phyloP scores from a whole-genome alignment of 2,797 vertebrate species.

The Poeciliopsis turneri region DNA sequence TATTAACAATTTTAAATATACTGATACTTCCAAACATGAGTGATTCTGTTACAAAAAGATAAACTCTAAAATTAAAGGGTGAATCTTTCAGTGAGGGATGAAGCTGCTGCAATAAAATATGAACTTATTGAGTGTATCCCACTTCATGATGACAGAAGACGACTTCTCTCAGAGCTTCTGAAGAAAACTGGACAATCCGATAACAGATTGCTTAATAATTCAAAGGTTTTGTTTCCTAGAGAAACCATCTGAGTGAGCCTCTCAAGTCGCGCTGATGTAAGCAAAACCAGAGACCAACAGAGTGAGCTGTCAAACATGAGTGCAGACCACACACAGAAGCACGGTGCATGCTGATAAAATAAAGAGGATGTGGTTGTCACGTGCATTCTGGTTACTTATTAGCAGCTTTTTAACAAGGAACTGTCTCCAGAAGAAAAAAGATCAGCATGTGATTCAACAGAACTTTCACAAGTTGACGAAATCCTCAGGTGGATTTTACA shows the following conservation, averaged over 20 bases:
- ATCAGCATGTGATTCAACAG: background rate
- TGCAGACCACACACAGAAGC: slow-evolving; percentile 14
- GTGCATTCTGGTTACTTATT: background rate
- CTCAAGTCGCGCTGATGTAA: slow-evolving; percentile 44
- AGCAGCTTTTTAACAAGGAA: background rate
- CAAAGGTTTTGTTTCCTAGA: slow-evolving; percentile 30
- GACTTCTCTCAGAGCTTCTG: background rate
- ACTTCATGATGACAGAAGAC: background rate
- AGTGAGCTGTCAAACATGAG: slow-evolving; percentile 14
- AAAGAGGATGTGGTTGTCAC: slow-evolving; percentile 23
- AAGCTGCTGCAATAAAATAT: background rate
- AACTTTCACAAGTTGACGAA: background rate
- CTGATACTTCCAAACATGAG: no score
- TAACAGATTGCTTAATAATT: slow-evolving; percentile 48
- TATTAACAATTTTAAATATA: no score
- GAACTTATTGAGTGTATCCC: background rate
- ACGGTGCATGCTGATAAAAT: background rate
- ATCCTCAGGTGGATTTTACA: background rate
- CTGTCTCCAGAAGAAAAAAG: background rate
- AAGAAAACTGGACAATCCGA: slow-evolving; percentile 16
- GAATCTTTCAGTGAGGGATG: background rate
- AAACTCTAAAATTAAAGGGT: background rate
- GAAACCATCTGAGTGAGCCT: slow-evolving; percentile 21
- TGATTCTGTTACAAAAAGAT: background rate
- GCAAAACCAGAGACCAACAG: slow-evolving; percentile 11